Percentiles rank a stretch among this genome's conserved stretches.
Conservation (phyloP, 53 echinoderm and acorn worm species). For the Zoroaster sp. region DNA sequence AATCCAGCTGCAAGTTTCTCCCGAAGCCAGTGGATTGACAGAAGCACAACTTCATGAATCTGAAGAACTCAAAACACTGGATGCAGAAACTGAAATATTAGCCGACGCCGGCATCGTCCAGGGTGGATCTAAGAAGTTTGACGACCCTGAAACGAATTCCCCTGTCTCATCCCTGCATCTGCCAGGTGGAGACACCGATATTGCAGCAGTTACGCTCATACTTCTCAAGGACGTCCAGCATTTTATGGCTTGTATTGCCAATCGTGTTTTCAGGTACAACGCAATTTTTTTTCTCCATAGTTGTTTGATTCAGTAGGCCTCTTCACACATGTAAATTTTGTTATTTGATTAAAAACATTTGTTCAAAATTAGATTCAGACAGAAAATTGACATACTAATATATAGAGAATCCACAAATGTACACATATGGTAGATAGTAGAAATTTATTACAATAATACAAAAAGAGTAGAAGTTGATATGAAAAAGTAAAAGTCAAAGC, state of each 20-base stretch:
- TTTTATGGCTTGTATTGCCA: conserved; percentile 89
- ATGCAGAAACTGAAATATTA: neutral
- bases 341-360: too few relatives aligned
- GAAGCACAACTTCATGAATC: neutral
- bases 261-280: conserved; percentile 77
- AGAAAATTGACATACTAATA: too few relatives aligned
- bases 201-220: conserved; percentile 49
- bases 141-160: neutral
- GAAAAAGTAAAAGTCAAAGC: too few relatives aligned
- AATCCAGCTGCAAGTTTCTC: neutral
- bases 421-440: too few relatives aligned
- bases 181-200: neutral
- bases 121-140: neutral
- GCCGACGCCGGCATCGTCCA: neutral
- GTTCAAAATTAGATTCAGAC: too few relatives aligned
- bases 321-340: too few relatives aligned
- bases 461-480: too few relatives aligned
- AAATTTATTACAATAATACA: too few relatives aligned
- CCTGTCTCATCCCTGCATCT: neutral
- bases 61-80: neutral
- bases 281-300: neutral
- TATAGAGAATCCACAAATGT: too few relatives aligned
- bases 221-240: conserved; percentile 85
- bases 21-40: neutral
- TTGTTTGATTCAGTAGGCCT: neutral